Conservation (phyloP, 2,113 vertebrate genomes). For the Indicator indicator region DNA sequence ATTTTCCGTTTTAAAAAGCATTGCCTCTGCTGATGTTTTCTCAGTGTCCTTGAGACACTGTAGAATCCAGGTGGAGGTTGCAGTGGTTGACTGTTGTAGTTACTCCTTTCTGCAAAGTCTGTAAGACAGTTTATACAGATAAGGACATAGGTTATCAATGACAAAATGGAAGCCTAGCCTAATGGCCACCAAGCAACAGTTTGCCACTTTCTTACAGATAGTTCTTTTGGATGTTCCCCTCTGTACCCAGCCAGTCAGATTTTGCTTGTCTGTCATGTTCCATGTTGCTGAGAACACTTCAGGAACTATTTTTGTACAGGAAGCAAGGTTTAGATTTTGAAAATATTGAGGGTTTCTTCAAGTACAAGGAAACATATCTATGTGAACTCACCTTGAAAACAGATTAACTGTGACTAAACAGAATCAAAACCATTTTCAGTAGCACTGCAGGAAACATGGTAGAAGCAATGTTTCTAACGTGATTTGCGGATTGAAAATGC, state of each 20-base stretch:
- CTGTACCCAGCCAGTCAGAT: neutral
- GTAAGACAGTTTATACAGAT: neutral
- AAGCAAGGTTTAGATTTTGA: neutral
- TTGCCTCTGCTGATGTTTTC: neutral
- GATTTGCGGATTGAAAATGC: neutral
- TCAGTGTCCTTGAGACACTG: neutral
- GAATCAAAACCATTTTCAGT: neutral
- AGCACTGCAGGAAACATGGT: neutral
- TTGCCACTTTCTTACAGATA: neutral
- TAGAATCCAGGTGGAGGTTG: neutral
- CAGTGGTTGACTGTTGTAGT: slow-evolving; percentile 15
- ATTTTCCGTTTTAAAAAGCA: slow-evolving; percentile 1
- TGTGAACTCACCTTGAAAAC: neutral
- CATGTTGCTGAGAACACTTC: neutral
- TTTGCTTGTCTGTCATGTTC: neutral
- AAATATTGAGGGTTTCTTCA: neutral
- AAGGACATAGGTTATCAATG: neutral
- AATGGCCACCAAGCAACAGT: neutral
- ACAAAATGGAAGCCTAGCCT: neutral
- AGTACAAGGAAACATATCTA: neutral
- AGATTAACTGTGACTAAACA: neutral
- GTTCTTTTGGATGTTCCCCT: neutral
- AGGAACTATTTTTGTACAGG: neutral
- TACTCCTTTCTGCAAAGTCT: neutral
- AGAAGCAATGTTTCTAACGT: neutral